phyloP scores from a whole-genome alignment of 2,888 invertebrate genomes.

The Euproctis similis region DNA sequence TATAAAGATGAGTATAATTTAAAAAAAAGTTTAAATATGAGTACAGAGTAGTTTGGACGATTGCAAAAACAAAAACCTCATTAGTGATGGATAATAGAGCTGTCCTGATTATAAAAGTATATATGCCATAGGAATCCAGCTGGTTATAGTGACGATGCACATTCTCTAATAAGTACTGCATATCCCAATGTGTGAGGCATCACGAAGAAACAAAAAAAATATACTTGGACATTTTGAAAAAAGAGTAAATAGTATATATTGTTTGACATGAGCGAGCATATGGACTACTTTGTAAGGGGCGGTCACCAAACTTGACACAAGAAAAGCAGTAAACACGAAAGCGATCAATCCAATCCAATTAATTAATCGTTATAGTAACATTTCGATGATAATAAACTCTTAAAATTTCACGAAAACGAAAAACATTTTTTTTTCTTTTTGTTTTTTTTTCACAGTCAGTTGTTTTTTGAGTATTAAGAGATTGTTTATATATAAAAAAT shows the following conservation, averaged over 20 bases:
- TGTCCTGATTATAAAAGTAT: constrained; percentile 72
- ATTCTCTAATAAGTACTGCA: constrained; percentile 75
- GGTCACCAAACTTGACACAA: constrained; percentile 78
- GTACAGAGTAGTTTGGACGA: constrained; percentile 62
- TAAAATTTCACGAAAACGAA: constrained; percentile 43
- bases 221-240: constrained; percentile 66
- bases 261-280: constrained; percentile 72
- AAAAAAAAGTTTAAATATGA: constrained; percentile 21
- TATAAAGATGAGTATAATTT: no score
- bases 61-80: constrained; percentile 50
- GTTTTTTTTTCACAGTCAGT: constrained; percentile 65
- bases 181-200: constrained; percentile 72
- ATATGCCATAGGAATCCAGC: constrained; percentile 71
- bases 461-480: constrained; percentile 76
- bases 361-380: constrained; percentile 66
- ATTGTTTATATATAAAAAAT: constrained; percentile 47
- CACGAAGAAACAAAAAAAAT: constrained; percentile 71
- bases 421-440: no score
- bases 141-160: constrained; percentile 75
- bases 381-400: constrained; percentile 62
- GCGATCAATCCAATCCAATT: constrained; percentile 78
- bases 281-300: constrained; percentile 74
- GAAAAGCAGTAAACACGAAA: constrained; percentile 78
- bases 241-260: constrained; percentile 68
- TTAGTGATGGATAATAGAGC: constrained; percentile 76